Conservation (phyloP, 2,113 vertebrate genomes). For the Mobula hypostoma region DNA sequence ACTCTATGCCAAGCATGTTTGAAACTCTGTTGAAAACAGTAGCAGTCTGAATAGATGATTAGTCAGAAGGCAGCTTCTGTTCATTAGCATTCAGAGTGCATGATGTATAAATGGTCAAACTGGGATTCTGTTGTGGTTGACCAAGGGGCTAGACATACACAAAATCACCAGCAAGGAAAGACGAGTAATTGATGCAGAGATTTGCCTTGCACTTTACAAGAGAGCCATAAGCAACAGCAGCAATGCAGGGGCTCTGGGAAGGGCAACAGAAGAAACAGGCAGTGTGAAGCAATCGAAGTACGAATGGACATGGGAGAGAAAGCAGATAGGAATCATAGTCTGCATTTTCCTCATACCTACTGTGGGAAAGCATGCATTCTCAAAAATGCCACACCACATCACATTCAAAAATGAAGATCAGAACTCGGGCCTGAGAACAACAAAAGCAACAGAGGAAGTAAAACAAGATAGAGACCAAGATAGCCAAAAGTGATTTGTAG, state of each 20-base stretch:
- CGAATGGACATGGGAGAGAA: neutral
- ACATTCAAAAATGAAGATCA: neutral
- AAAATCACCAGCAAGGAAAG: neutral
- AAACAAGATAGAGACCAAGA: neutral
- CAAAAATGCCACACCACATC: neutral
- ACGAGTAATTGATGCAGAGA: neutral
- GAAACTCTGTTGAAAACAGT: neutral
- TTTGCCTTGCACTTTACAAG: neutral
- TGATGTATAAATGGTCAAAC: neutral
- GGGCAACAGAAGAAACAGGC: neutral
- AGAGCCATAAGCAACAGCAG: neutral
- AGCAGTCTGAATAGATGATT: neutral
- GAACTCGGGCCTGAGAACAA: neutral
- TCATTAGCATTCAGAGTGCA: neutral
- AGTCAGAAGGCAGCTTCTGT: neutral
- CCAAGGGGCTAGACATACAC: neutral
- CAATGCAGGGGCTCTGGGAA: neutral
- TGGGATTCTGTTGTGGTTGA: neutral
- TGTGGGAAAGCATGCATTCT: neutral
- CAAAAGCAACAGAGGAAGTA: neutral
- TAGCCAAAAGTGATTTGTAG: no score
- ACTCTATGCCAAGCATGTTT: neutral
- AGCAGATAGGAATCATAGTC: neutral
- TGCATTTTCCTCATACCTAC: neutral
- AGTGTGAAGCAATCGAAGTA: neutral